Base-by-base conservation (phyloP, 2,888 invertebrate species). In the Aethes cnicana region DNA sequence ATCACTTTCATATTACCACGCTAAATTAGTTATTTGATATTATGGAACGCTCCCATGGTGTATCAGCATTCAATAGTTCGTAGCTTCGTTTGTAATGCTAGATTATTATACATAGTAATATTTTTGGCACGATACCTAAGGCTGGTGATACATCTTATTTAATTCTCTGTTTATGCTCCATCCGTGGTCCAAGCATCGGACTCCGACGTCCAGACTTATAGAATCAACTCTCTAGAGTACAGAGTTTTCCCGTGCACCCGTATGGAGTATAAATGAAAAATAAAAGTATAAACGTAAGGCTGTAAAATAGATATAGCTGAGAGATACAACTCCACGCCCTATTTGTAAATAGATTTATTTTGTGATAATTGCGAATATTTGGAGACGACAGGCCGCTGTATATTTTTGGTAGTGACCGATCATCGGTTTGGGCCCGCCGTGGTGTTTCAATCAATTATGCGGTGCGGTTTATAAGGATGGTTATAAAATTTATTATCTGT, bases 121-220 rank as follows among this genome's bases (percentile, higher is more conserved):
- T 65, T 64, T 63, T 66, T 66, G 61, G 61, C 65, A 69, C 69
- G 74, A 77, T 74, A 68, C 70, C 66, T 77, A 84, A 86, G 86
- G 84, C 84, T 85, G 86, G 84, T 86, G 85, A 85, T 84, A 79
- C 72, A 72, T 72, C 72, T 80, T 39, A 79, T 73, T 68, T 74
- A 77, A 72, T 77, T 67, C 63, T 61, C 61, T 62, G 59, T 65
- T 62, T 70, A 63, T 63, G 39, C 26, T 46, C 25, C 46, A 33
- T 32, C 16, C 17, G 26, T n/a, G n/a, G n/a, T n/a, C n/a, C n/a
- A n/a, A n/a, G n/a, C n/a, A n/a, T n/a, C n/a, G n/a, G n/a, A n/a
- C n/a, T n/a, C n/a, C n/a, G n/a, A n/a, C n/a, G n/a, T n/a, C n/a
- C n/a, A n/a, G n/a, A n/a, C n/a, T n/a, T n/a, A n/a, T n/a, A n/a